Evolutionary conservation across 2,113 vertebrate species (phyloP).

Genomic region (Delphinus delphis): DNA sequence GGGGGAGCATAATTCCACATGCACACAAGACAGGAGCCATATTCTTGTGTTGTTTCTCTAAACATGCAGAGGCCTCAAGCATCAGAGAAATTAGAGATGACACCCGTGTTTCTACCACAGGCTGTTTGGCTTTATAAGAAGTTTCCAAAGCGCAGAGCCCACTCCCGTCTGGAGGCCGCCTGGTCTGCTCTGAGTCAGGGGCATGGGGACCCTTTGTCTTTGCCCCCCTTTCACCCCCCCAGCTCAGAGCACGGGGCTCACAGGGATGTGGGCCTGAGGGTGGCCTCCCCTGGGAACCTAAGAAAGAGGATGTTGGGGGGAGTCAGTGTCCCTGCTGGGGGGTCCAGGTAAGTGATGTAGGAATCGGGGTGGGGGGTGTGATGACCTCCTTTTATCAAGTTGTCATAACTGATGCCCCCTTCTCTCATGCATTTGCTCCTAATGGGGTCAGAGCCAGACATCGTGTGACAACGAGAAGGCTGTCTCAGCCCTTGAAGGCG

Average conservation of each 20-base stretch:
- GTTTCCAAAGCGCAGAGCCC: neutral
- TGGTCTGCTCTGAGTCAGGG: neutral
- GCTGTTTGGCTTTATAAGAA: neutral
- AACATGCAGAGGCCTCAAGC: neutral
- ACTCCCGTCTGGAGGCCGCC: neutral
- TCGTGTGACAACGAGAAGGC: neutral
- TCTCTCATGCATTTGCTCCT: neutral
- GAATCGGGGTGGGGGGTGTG: neutral
- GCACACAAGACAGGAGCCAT: neutral
- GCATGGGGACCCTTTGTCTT: neutral
- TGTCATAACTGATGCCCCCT: neutral
- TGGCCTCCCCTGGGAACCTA: neutral
- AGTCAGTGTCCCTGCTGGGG: neutral
- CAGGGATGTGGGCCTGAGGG: neutral
- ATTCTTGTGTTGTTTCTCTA: constrained; percentile 11
- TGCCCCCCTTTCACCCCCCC: too few species aligned
- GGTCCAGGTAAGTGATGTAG: neutral
- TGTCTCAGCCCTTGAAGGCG: too few species aligned
- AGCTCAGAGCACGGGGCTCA: neutral
- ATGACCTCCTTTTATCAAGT: neutral
- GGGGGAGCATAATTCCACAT: neutral
- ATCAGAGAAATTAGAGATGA: constrained; percentile 19
- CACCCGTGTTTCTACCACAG: neutral
- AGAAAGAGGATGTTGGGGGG: neutral
- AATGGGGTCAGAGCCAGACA: neutral